phyloP scores from a whole-genome alignment of 2,888 invertebrate genomes.

The Thymelicus lineola region DNA sequence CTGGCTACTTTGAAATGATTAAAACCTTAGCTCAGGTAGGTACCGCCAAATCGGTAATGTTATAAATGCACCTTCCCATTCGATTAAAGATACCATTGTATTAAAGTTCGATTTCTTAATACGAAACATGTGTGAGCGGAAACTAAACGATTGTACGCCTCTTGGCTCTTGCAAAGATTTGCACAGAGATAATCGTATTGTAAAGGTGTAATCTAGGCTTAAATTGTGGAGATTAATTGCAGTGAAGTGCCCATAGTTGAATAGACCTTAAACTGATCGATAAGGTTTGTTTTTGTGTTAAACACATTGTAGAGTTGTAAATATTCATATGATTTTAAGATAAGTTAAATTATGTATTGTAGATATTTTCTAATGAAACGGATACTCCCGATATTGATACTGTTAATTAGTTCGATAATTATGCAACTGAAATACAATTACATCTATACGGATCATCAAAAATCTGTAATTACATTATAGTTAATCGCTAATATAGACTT shows the following conservation, averaged over 20 bases:
- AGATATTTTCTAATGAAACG: no score
- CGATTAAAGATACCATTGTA: slow-evolving; percentile 34
- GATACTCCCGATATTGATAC: no score
- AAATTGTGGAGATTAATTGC: slow-evolving; percentile 31
- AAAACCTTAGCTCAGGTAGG: no score
- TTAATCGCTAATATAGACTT: no score
- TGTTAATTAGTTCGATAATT: no score
- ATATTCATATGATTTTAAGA: no score
- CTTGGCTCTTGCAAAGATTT: slow-evolving; percentile 26
- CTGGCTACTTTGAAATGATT: background rate
- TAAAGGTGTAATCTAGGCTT: slow-evolving; percentile 37
- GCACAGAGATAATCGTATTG: slow-evolving; percentile 35
- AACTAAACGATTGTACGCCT: slow-evolving; percentile 30
- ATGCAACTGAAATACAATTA: no score
- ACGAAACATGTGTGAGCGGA: slow-evolving; percentile 37
- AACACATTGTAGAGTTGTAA: no score
- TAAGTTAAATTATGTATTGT: no score
- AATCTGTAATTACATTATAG: no score
- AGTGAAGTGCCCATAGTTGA: background rate
- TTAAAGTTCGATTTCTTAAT: slow-evolving; percentile 32
- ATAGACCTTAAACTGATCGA: background rate
- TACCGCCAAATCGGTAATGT: background rate
- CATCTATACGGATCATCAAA: no score
- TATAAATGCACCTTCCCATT: slow-evolving; percentile 25
- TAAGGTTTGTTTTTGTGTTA: background rate